Evolutionary conservation across 2,888 invertebrate species (phyloP).

Genomic region (Cheilosia variabilis): DNA sequence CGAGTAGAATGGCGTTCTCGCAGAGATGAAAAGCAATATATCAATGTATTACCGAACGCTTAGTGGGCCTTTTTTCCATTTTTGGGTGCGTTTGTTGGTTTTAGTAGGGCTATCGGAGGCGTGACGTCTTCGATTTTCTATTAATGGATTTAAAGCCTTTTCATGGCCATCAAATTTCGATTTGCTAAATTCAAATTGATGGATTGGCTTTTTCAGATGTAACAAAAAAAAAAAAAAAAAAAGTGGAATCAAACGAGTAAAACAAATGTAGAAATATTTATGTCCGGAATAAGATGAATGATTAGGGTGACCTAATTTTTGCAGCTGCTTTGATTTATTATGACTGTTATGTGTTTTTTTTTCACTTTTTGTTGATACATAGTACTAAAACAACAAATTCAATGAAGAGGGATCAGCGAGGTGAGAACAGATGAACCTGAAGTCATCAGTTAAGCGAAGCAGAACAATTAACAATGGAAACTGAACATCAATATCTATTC

Average conservation of each 20-base stretch:
- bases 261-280: constrained; percentile 42
- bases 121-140: constrained; percentile 64
- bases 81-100: background rate
- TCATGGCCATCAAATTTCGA: constrained; percentile 68
- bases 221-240: background rate
- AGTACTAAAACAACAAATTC: background rate
- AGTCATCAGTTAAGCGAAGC: no score
- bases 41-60: constrained; percentile 62
- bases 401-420: background rate
- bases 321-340: constrained; percentile 31
- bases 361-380: background rate
- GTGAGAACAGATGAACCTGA: no score
- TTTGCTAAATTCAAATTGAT: constrained; percentile 68
- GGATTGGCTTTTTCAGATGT: constrained; percentile 27
- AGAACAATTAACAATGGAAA: no score
- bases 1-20: background rate
- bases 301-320: constrained; percentile 27
- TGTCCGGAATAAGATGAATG: constrained; percentile 48
- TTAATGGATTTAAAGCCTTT: constrained; percentile 70
- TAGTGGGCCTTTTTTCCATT: constrained; percentile 42
- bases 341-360: background rate
- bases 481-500: no score
- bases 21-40: constrained; percentile 60
- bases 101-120: constrained; percentile 28
- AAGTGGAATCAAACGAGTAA: background rate